Evolutionary conservation across 2,888 invertebrate genomes (phyloP).

Genomic region (Cheiracanthium punctorium): DNA sequence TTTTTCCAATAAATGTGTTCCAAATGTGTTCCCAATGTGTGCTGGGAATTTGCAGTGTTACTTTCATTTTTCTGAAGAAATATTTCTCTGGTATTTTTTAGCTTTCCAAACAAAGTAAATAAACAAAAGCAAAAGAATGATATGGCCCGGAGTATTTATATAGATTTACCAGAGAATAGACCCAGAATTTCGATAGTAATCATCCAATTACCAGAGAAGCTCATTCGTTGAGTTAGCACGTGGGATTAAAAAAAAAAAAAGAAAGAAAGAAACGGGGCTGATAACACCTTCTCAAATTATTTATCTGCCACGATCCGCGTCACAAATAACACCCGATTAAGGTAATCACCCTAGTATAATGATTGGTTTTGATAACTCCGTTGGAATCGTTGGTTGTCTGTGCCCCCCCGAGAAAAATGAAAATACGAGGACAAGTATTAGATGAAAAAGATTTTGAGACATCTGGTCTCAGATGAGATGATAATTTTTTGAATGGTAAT

Average conservation of each 20-base stretch:
- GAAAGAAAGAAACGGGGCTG: too few relatives aligned
- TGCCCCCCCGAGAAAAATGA: too few relatives aligned
- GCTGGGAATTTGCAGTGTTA: too few relatives aligned
- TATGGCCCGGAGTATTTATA: too few relatives aligned
- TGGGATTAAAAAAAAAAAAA: neutral
- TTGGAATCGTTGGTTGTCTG: too few relatives aligned
- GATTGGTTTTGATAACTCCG: neutral
- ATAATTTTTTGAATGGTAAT: neutral
- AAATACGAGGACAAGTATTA: neutral
- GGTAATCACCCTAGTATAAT: slow-evolving; percentile 2
- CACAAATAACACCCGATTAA: slow-evolving; percentile 5
- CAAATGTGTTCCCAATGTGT: too few relatives aligned
- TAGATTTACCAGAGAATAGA: too few relatives aligned
- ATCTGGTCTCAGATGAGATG: neutral
- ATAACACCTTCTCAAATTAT: neutral
- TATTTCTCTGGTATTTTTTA: too few relatives aligned
- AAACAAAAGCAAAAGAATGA: too few relatives aligned
- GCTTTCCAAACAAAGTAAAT: too few relatives aligned
- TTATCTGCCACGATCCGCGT: slow-evolving; percentile 24
- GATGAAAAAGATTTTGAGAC: neutral
- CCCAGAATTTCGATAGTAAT: neutral
- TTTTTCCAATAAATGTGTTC: too few relatives aligned
- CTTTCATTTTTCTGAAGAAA: too few relatives aligned
- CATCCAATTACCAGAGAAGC: neutral
- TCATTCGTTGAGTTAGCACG: neutral